phyloP scores from a whole-genome alignment of 2,888 invertebrate species.

The Tinea pellionella region DNA sequence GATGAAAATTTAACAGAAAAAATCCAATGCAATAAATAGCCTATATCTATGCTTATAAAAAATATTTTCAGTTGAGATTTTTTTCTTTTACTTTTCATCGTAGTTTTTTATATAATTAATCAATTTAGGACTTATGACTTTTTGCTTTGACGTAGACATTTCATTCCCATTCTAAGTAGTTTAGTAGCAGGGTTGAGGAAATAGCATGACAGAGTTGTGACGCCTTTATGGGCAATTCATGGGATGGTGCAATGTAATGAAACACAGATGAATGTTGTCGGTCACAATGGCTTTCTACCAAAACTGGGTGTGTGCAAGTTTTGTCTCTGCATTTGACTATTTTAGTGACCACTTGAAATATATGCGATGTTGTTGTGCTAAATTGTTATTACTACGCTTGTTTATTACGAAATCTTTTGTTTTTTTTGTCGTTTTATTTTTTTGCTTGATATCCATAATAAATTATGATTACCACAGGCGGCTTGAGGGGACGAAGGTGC shows the following conservation, averaged over 20 bases:
- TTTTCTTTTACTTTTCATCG: no score
- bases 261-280: conserved; percentile 9
- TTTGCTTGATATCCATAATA: no score
- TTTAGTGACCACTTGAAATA: background rate
- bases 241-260: conserved; percentile 11
- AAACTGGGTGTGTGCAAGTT: background rate
- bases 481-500: no score
- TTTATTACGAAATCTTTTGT: no score
- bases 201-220: conserved; percentile 10
- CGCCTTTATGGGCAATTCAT: conserved; percentile 11
- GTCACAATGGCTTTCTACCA: background rate
- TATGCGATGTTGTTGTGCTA: background rate
- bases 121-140: background rate
- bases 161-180: background rate
- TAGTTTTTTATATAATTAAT: no score
- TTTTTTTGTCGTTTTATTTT: no score
- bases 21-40: no score
- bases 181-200: conserved; percentile 12
- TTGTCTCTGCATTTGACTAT: conserved; percentile 2
- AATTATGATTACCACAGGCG: no score
- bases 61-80: no score
- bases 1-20: no score
- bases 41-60: no score
- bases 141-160: background rate
- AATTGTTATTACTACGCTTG: background rate